Evolutionary conservation across 2,113 vertebrate species (phyloP), one percentile per base, ranked within the genome.

Genomic region (Otus sunia): DNA sequence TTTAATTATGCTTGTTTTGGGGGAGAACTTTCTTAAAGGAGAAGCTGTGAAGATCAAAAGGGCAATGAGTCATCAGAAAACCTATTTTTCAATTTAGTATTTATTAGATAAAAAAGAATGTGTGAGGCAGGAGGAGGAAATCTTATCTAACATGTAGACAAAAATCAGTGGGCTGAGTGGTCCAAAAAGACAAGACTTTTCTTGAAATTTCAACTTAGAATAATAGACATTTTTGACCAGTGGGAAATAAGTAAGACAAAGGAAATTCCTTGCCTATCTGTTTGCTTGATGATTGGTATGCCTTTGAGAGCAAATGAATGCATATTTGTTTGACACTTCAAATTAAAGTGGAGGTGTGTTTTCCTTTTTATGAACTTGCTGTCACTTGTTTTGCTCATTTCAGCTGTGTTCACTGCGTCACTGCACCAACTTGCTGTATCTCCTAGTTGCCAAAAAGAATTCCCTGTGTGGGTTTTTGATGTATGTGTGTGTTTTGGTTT

Each of bases 291-390:
- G 91, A 89, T 67, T 91, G 81, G 81, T 84, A 86, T 77, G 43
- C 83, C 79, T 92, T 87, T 90, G 94, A 94, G 95, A 94, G 92
- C 83, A 91, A 93, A 96, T 88, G 94, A 92, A 93, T 96, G 91
- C 43, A 63, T 88, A 88, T 90, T 92, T 97, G 73, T 74, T 69
- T 96, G 97, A 97, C 94, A 94, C 93, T 96, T 88, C 45, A 91
- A 76, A 90, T 96, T 97, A 88, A 95, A 96, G 89, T 88, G 93
- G 94, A 95, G 96, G 93, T 94, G 96, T 96, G 96, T 96, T 80
- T 92, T 73, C 90, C 96, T 95, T 90, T 83, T 69, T 64, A 80
- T 68, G 89, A 90, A 83, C 94, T 47, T 97, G 97, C 95, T 81
- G 84, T 96, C 86, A 82, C 96, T 95, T 86, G 97, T 88, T 94